These are phyloP conservation scores for Caenorhabditis uteleia DNA, from an alignment of 2,888 invertebrate genomes.

Conservation along the genomic window DNA sequence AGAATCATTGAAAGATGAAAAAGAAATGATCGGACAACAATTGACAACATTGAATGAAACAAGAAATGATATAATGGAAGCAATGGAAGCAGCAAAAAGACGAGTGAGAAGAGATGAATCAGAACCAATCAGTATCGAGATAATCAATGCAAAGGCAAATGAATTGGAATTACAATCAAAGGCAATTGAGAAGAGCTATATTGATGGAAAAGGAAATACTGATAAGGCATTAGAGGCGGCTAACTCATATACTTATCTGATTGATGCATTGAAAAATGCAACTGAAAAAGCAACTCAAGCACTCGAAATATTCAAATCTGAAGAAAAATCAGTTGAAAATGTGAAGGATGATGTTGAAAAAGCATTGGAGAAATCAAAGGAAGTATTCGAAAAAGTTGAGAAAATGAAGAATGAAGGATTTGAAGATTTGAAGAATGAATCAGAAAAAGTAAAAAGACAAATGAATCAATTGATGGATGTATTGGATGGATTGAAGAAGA, in stretches of 20 bases:
- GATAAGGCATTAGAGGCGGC: constrained; percentile 57
- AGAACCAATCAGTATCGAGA: constrained; percentile 17
- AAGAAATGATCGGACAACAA: constrained; percentile 27
- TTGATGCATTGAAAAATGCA: constrained; percentile 50
- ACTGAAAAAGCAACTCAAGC: constrained; percentile 46
- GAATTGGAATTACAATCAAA: constrained; percentile 36
- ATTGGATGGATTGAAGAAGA: constrained; percentile 25
- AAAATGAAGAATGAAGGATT: constrained; percentile 4
- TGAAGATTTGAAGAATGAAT: constrained; percentile 12
- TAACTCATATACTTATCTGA: constrained; percentile 54
- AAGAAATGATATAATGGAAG: constrained; percentile 37
- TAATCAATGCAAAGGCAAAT: constrained; percentile 28
- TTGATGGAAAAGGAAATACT: constrained; percentile 20
- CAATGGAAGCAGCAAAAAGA: constrained; percentile 18
- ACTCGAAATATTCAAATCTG: constrained; percentile 13
- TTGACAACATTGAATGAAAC: constrained; percentile 37
- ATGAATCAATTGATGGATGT: constrained; percentile 18
- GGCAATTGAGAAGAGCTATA: constrained; percentile 15
- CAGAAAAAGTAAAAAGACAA: constrained; percentile 29
- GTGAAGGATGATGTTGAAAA: constrained; percentile 7
- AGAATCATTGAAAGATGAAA: constrained; percentile 35
- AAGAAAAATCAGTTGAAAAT: constrained; percentile 14
- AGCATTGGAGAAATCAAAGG: constrained; percentile 15
- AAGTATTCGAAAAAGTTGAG: constrained; percentile 3
- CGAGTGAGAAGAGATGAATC: constrained; percentile 35